These are phyloP conservation scores for Psettodes erumei DNA, from an alignment of 2,113 vertebrate genomes.

Conservation along the genomic window DNA sequence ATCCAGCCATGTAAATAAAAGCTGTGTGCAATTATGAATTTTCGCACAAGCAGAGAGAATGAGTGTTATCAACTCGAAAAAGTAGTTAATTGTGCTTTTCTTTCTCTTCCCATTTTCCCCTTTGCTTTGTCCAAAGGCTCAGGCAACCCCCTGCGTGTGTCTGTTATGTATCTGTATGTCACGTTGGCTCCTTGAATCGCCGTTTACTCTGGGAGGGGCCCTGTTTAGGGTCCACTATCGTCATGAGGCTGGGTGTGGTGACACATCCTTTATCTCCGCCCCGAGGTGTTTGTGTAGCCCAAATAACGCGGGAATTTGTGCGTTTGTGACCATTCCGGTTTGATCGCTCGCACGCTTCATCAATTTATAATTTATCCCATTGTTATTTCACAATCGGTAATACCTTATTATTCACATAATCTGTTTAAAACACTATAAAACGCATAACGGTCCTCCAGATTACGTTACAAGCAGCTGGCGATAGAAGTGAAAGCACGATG, in stretches of 20 bases:
- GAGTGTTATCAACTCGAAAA: background rate
- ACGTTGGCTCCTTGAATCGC: conserved; percentile 40
- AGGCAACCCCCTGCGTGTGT: conserved; percentile 30
- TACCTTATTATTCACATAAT: background rate
- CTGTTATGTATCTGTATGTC: conserved; percentile 36
- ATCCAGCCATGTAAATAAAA: background rate
- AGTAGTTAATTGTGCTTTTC: background rate
- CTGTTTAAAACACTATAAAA: conserved; percentile 1
- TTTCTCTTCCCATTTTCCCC: conserved; percentile 1
- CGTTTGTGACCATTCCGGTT: conserved; percentile 37
- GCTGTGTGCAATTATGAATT: background rate
- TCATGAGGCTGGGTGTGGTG: conserved; percentile 77
- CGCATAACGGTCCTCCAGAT: background rate
- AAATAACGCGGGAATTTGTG: conserved; percentile 60
- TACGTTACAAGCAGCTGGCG: conserved; percentile 44
- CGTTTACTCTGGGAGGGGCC: conserved; percentile 72
- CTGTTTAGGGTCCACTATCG: conserved; percentile 65
- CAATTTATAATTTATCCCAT: conserved; percentile 5
- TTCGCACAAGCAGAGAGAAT: background rate
- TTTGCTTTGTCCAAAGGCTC: conserved; percentile 23
- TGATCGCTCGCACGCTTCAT: conserved; percentile 35
- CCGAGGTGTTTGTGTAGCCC: conserved; percentile 69
- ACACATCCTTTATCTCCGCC: conserved; percentile 76
- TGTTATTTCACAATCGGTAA: no score
- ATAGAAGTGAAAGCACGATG: conserved; percentile 70